Conservation (phyloP, 2,113 vertebrate genomes). For the Cyprinodon tularosa region DNA sequence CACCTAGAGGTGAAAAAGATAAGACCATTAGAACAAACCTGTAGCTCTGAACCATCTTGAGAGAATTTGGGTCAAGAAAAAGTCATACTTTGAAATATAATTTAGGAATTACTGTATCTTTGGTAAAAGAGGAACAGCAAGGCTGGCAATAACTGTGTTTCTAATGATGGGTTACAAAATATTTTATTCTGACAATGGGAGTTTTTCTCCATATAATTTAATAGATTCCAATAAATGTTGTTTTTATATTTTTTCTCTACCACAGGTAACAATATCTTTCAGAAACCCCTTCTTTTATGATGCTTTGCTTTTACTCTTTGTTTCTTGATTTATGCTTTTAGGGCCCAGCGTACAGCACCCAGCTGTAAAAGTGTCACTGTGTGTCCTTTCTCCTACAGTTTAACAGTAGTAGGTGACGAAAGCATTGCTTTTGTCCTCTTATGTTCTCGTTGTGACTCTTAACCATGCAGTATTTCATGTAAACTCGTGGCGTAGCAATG, state of each 20-base stretch:
- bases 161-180: too few relatives aligned
- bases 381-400: background rate
- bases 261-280: background rate
- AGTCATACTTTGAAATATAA: too few relatives aligned
- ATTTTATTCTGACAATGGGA: too few relatives aligned
- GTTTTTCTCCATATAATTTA: slow-evolving; percentile 33
- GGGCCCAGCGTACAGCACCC: slow-evolving; percentile 57
- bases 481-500: slow-evolving; percentile 43
- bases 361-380: slow-evolving; percentile 64
- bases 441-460: slow-evolving; percentile 54
- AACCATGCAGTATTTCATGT: slow-evolving; percentile 53
- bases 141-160: too few relatives aligned
- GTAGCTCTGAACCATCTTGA: too few relatives aligned
- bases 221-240: slow-evolving; percentile 13
- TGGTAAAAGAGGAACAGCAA: too few relatives aligned
- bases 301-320: slow-evolving; percentile 35
- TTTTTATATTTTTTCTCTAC: slow-evolving; percentile 38
- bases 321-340: slow-evolving; percentile 65
- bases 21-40: too few relatives aligned
- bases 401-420: slow-evolving; percentile 6
- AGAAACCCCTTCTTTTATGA: background rate
- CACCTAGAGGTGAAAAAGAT: too few relatives aligned
- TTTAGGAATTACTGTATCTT: too few relatives aligned
- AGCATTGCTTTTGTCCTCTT: slow-evolving; percentile 17
- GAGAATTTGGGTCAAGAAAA: too few relatives aligned